Evolutionary conservation across 1,140 invertebrate species (phyloP).

Genomic region (Drosophila bifasciata): DNA sequence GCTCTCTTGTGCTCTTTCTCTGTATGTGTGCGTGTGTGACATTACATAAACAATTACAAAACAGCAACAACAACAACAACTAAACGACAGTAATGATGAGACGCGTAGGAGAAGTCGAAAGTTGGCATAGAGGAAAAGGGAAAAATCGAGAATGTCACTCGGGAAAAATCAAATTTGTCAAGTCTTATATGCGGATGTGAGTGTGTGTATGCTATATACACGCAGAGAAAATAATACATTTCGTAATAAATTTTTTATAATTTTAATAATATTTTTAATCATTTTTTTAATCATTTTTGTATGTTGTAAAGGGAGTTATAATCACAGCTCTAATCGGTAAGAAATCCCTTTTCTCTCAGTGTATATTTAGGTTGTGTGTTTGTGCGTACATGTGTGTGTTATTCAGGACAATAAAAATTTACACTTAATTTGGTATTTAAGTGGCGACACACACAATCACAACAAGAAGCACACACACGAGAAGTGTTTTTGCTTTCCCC

Average conservation of each 20-base stretch:
- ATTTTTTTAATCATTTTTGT: too few species aligned
- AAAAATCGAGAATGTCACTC: slow-evolving; percentile 40
- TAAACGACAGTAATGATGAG: slow-evolving; percentile 45
- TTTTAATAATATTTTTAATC: too few species aligned
- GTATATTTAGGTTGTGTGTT: too few species aligned
- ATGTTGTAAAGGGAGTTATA: too few species aligned
- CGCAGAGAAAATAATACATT: too few species aligned
- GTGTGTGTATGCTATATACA: slow-evolving; percentile 18
- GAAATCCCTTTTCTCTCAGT: too few species aligned
- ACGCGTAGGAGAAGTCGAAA: neutral
- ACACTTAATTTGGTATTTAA: slow-evolving; percentile 81
- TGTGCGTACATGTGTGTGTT: slow-evolving; percentile 23
- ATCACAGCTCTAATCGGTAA: too few species aligned
- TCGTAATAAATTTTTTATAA: too few species aligned
- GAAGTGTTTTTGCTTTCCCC: slow-evolving; percentile 37
- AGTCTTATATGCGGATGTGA: slow-evolving; percentile 37
- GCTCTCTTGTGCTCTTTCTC: too few species aligned
- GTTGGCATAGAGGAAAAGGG: neutral
- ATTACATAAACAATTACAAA: slow-evolving; percentile 66
- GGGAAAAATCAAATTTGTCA: slow-evolving; percentile 78
- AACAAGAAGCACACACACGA: slow-evolving; percentile 10
- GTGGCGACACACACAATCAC: slow-evolving; percentile 56
- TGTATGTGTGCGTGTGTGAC: neutral
- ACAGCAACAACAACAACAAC: slow-evolving; percentile 46
- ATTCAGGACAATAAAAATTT: slow-evolving; percentile 79